Evolutionary conservation across 2,888 invertebrate species (phyloP).

Genomic region (Drosophila multiciliata): DNA sequence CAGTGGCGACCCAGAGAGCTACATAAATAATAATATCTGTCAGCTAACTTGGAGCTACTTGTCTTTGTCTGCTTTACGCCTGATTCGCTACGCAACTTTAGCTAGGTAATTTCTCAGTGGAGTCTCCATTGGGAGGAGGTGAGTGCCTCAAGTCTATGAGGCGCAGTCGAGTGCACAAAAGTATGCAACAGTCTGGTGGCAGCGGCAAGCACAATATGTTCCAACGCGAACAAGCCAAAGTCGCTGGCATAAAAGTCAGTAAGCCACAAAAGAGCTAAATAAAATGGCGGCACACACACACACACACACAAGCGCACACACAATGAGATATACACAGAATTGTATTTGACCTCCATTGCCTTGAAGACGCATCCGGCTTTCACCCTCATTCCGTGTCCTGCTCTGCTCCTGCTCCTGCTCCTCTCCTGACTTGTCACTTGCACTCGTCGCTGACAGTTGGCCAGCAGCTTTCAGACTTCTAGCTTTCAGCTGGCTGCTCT

Average conservation of each 20-base stretch:
- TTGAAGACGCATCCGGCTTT: slow-evolving; percentile 54
- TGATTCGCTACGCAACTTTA: slow-evolving; percentile 76
- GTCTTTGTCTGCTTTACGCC: slow-evolving; percentile 70
- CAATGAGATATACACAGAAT: slow-evolving; percentile 19
- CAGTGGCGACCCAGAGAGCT: slow-evolving; percentile 48
- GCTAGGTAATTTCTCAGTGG: slow-evolving; percentile 69
- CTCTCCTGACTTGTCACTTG: slow-evolving; percentile 66
- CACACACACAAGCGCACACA: slow-evolving; percentile 7
- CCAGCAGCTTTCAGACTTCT: slow-evolving; percentile 65
- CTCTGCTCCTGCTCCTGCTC: slow-evolving; percentile 28
- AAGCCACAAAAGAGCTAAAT: slow-evolving; percentile 55
- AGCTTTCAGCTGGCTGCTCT: slow-evolving; percentile 36
- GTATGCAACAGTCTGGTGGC: slow-evolving; percentile 74
- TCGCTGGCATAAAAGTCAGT: slow-evolving; percentile 22
- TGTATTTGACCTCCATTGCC: slow-evolving; percentile 63
- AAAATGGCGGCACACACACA: slow-evolving; percentile 33
- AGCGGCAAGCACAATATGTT: slow-evolving; percentile 70
- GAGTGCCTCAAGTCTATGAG: slow-evolving; percentile 16
- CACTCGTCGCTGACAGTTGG: slow-evolving; percentile 71
- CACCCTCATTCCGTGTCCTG: slow-evolving; percentile 15
- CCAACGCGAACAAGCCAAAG: slow-evolving; percentile 21
- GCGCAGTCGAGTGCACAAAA: slow-evolving; percentile 60
- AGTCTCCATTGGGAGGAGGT: neutral
- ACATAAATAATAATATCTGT: slow-evolving; percentile 79
- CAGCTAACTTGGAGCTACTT: slow-evolving; percentile 63